Base-by-base conservation (phyloP, 2,888 invertebrate genomes). In the Sesia apiformis region DNA sequence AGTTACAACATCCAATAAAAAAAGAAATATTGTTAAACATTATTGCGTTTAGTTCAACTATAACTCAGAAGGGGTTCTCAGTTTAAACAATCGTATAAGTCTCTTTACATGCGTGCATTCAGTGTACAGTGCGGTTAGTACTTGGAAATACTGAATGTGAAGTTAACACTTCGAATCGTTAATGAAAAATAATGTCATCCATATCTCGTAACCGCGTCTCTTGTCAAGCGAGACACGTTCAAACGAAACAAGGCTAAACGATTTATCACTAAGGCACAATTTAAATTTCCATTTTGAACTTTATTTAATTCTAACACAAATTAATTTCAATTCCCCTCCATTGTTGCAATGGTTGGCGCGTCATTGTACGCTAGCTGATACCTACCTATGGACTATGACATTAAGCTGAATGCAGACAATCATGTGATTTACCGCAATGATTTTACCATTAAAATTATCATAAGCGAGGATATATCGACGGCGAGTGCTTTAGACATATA, bases 261-360 rank as follows among this genome's bases (percentile, higher is more conserved):
- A 76, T 78, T 76, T 73, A 70, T 77, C 84, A 81, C 87, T 88
- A 89, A 89, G 88, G 88, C 88, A 89, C 88, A 86, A 87, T 88
- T 85, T 84, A 80, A 82, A 78, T 83, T 82, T 86, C 73, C 77
- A 73, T 70, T 86, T 88, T 88, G 87, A 86, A 88, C 85, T 87
- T 84, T 81, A 80, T 83, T 81, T 76, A 74, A 78, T 61, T 75
- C 78, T 82, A 78, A 85, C 77, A 80, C 74, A 85, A 85, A 81
- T 66, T 68, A 80, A 74, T 79, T 23, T 78, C 76, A 81, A 81
- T 78, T 79, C 78, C 76, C 74, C 74, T 71, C 66, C 65, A 52
- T 52, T 23, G 23, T 52, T 40, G 40, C 23, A 46, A 8, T 46
- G 46, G 46, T 46, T 46, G 23, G 23, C 23, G 23, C 23, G 23